phyloP scores from a whole-genome alignment of 2,113 vertebrate species.

The Motacilla alba region DNA sequence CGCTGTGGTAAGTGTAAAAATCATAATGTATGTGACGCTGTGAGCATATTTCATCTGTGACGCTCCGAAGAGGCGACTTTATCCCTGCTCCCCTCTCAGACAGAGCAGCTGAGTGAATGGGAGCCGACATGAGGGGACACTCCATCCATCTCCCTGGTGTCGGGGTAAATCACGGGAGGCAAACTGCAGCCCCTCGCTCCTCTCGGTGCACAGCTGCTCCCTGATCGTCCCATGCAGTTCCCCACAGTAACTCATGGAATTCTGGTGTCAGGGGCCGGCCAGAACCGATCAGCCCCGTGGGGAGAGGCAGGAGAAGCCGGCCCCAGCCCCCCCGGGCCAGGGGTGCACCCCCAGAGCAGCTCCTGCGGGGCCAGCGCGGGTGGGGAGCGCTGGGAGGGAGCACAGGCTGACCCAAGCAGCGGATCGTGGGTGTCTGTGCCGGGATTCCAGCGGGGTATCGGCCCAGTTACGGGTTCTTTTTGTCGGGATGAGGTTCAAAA shows the following conservation, averaged over 20 bases:
- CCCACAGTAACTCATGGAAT: rapidly evolving
- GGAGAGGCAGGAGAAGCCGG: rapidly evolving
- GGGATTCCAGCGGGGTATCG: rapidly evolving
- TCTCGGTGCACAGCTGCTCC: rapidly evolving
- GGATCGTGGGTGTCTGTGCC: too few relatives aligned
- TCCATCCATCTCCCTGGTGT: rapidly evolving
- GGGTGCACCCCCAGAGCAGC: rapidly evolving
- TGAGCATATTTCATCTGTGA: rapidly evolving
- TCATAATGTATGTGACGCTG: not conserved
- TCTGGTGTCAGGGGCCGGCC: rapidly evolving
- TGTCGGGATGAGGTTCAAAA: rapidly evolving
- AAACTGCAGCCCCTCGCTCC: rapidly evolving
- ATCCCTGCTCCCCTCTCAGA: not conserved
- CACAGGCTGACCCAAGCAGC: not conserved
- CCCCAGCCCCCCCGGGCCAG: rapidly evolving
- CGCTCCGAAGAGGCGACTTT: rapidly evolving
- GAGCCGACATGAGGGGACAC: rapidly evolving
- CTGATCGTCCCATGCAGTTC: rapidly evolving
- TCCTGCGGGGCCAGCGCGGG: rapidly evolving
- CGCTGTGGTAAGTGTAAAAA: not conserved
- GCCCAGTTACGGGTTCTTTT: not conserved
- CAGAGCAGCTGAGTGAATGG: not conserved
- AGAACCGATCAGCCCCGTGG: rapidly evolving
- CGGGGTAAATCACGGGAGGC: not conserved
- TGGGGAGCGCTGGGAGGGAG: rapidly evolving